Conservation (phyloP, 2,797 vertebrate genomes). For the Coilia nasus region DNA sequence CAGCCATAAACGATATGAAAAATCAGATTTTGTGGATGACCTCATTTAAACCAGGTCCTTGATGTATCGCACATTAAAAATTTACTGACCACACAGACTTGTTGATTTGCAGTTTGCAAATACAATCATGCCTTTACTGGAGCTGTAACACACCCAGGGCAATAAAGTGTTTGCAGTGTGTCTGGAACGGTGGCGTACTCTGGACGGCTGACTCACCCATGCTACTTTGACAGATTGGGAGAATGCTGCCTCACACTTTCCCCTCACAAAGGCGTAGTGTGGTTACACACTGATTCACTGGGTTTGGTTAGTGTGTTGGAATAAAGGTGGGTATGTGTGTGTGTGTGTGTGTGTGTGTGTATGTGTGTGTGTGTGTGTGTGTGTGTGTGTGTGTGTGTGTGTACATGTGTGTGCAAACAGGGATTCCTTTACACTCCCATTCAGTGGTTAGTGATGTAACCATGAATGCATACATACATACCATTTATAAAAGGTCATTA, state of each 20-base stretch:
- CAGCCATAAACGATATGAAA: background rate
- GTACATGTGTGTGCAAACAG: background rate
- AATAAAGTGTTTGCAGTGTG: constrained; percentile 8
- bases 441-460: background rate
- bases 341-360: background rate
- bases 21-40: background rate
- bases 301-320: background rate
- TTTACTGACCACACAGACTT: no score
- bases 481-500: background rate
- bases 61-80: background rate
- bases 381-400: background rate
- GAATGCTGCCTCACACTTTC: constrained; percentile 9
- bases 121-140: background rate
- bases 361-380: background rate
- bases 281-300: constrained; percentile 3
- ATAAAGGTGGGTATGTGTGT: background rate
- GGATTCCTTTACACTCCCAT: background rate
- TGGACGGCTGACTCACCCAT: background rate
- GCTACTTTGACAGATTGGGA: background rate
- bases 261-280: background rate
- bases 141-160: background rate
- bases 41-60: background rate
- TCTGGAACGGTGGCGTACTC: background rate
- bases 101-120: background rate
- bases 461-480: background rate